Evolutionary conservation across 2,113 vertebrate genomes (phyloP).

Genomic region (Leptosomus discolor): DNA sequence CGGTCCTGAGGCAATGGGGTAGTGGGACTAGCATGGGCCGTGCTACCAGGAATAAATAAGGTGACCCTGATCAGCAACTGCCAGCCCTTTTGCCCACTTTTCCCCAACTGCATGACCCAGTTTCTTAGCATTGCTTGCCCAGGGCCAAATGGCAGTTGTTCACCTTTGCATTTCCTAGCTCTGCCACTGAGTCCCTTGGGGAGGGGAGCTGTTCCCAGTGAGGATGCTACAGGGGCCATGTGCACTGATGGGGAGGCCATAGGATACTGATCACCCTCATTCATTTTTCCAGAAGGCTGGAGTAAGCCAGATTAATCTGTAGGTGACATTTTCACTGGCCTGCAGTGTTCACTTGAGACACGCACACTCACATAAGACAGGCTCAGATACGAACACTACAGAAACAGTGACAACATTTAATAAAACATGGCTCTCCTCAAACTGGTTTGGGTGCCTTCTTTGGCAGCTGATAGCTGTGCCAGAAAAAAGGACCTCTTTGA

Average conservation of each 20-base stretch:
- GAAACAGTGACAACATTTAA: neutral
- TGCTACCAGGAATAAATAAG: neutral
- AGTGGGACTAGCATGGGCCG: accelerated
- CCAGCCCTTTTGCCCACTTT: neutral
- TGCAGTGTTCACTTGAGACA: neutral
- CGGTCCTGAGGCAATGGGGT: neutral
- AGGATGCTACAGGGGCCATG: neutral
- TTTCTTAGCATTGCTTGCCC: neutral
- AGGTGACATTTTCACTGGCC: constrained; percentile 8
- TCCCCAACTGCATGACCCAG: neutral
- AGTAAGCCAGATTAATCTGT: neutral
- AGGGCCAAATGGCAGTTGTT: neutral
- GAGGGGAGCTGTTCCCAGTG: neutral
- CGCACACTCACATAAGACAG: neutral
- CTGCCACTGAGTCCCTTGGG: neutral
- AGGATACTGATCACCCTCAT: neutral
- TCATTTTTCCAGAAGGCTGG: neutral
- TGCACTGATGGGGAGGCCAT: neutral
- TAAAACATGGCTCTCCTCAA: neutral
- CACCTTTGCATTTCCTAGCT: neutral
- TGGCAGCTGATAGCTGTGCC: neutral
- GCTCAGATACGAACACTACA: neutral
- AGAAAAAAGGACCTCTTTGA: neutral
- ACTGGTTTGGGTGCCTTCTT: neutral
- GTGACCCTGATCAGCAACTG: neutral